Base-by-base conservation (phyloP, 1,140 invertebrate genomes). In the Bicyclus anynana region DNA sequence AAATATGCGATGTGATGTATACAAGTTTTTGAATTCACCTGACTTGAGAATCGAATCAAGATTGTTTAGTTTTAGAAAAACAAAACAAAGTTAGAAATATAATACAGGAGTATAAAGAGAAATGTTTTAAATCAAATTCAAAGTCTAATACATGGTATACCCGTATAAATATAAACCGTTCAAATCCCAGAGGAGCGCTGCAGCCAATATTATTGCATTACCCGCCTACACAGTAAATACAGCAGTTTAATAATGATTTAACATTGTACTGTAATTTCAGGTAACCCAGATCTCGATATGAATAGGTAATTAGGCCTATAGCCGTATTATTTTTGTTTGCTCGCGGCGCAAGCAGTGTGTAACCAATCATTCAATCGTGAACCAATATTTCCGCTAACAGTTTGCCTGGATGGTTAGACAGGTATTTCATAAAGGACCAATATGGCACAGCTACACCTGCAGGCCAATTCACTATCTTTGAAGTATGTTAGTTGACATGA, bases 221-320 rank as follows among this genome's bases (percentile, higher is more conserved):
- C 54, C 40, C 13, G 4, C 37, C 7, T 33, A 40, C 37, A 53
- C 53, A 46, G 21, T 52, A 50, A 53, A 59, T 48, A 48, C 42
- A 55, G 64, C 52, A 58, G 54, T 64, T 68, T 65, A 64, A 68
- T 61, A 52, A 56, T 51, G 40, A 44, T 53, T 59, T 55, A 47
- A 58, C 27, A 60, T 61, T 53, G 57, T 33, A 47, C 40, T 50
- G 53, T 54, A 66, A 59, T 62, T 66, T 53, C 33, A 35, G 23
- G 3, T 17, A 38, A 52, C 57, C 38, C 21, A 57, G 46, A 58
- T 67, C 53, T 44, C 48, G 26, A 35, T 38, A 37, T 53, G 53
- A 57, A 53, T 53, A 53, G 26, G 48, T 49, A 37, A 61, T 44
- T 44, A 44, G 17, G 16, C 6, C 7, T 10, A 44, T 20, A 44